Base-by-base conservation (phyloP, 1,140 invertebrate genomes). In the Sitophilus oryzae region DNA sequence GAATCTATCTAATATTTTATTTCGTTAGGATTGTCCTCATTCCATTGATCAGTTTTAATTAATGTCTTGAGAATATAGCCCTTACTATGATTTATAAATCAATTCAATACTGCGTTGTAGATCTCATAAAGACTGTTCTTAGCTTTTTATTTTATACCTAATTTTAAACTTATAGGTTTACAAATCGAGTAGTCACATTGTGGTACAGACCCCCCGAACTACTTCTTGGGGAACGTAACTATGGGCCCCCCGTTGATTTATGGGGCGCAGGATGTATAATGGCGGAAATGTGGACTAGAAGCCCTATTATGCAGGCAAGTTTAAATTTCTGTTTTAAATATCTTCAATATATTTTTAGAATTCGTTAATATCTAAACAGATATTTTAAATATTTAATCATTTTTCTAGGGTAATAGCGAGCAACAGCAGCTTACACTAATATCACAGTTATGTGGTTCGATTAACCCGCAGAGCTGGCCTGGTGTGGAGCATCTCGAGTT, bases 191-290 rank as follows among this genome's bases (percentile, higher is more conserved):
- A 0, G 96, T 99, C 0, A 99, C 96, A 0, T 71, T 99, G 5
- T 98, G 96, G 96, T 99, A 99, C 71, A 78, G 82, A 0, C 96
- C 97, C 9, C 97, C 97, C 0, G 97, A 99, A 73, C 74, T 83
- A 8, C 64, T 83, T 18, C 66, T 96, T 0, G 96, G 96, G 22
- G 93, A 97, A 65, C 76, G 95, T 16, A 94, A 97, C 74, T 97
- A 97, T 72, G 94, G 94, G 0, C 91, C 94, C 8, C 88, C 94
- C 0, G 93, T 99, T 20, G 97, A 99, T 77, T 81, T 98, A 72
- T 98, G 96, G 96, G 95, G 95, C 9, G 95, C 92, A 20, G 96
- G 96, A 0, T 98, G 96, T 68, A 98, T 98, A 36, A 97, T 98
- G 94, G 95, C 95, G 0, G 95, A 99, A 76, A 95, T 99, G 91